Conservation (phyloP, 2,113 vertebrate species). For the Hippocampus zosterae region DNA sequence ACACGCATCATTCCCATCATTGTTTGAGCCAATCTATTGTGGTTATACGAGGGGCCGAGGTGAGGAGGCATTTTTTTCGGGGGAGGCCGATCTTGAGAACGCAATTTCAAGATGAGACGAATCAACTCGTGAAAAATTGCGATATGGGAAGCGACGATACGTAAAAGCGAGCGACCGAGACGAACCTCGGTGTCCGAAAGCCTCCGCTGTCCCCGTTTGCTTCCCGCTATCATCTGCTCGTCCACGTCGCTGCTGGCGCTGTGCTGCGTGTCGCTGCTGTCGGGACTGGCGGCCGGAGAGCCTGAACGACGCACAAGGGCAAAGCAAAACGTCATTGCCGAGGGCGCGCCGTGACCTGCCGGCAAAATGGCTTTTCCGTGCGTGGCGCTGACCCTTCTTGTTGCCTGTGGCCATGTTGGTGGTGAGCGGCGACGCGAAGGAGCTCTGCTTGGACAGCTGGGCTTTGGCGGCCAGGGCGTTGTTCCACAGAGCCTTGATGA, state of each 20-base stretch:
- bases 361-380: neutral
- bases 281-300: slow-evolving; percentile 92
- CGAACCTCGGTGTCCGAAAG: slow-evolving; percentile 94
- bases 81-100: no score
- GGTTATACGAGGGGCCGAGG: no score
- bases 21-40: no score
- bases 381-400: slow-evolving; percentile 84
- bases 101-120: no score
- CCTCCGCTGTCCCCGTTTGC: slow-evolving; percentile 89
- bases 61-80: no score
- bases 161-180: no score
- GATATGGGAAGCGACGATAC: no score
- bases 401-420: slow-evolving; percentile 96
- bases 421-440: slow-evolving; percentile 95
- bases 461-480: slow-evolving; percentile 96
- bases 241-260: slow-evolving; percentile 98
- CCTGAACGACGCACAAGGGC: slow-evolving; percentile 64
- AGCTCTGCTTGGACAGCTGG: slow-evolving; percentile 98
- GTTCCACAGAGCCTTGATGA: slow-evolving; percentile 99
- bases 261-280: slow-evolving; percentile 97
- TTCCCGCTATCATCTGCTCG: slow-evolving; percentile 87
- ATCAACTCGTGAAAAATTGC: no score
- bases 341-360: neutral
- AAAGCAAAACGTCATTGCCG: neutral
- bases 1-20: neutral